Base-by-base conservation (phyloP, 2,113 vertebrate genomes). In the Speoplatyrhinus poulsoni region DNA sequence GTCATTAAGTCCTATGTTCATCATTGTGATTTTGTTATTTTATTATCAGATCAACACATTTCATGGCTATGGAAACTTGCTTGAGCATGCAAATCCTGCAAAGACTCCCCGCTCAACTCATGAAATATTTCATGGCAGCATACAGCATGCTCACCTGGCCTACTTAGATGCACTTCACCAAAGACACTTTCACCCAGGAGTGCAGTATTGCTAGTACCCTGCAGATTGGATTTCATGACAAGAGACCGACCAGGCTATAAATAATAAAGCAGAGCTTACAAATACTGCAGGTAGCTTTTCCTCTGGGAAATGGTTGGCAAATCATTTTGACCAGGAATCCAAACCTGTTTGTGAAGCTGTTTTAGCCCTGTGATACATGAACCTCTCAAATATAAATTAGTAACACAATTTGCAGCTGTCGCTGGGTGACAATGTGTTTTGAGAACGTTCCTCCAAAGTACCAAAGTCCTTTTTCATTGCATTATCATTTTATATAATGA, bases 151-250 rank as follows among this genome's bases (percentile, higher is more conserved):
- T 70, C 57, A 49, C 58, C 61, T 82, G 75, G 81, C 62, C 75
- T 52, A 72, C 62, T 84, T 81, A 74, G 57, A 80, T 74, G n/a
- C 26, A 52, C 78, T 78, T 82, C 53, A 79, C 60, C 58, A 54
- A 73, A 82, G 77, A 75, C 72, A 62, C 72, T 81, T 81, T 81
- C 63, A 80, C 73, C 48, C 16, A 13, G 9, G 69, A 70, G 62
- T 57, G 33, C 36, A 66, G 19, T 10, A 1, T 7, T 3, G 12
- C 32, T 57, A 12, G 46, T 46, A 32, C 1, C 11, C 60, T 47
- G 76, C 46, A 70, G 69, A 85, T 85, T 73, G 60, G 12, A 82
- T 87, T 81, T 80, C 77, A 72, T 79, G 59, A 79, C 75, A 70
- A 81, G 62, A 69, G n/a, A 15, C 19, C 48, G n/a, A 15, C 19